A percentile compares a stretch with the other conserved stretches of the same genome.
phyloP scores from a whole-genome alignment of 2,888 invertebrate genomes.

The Amiota mariae region DNA sequence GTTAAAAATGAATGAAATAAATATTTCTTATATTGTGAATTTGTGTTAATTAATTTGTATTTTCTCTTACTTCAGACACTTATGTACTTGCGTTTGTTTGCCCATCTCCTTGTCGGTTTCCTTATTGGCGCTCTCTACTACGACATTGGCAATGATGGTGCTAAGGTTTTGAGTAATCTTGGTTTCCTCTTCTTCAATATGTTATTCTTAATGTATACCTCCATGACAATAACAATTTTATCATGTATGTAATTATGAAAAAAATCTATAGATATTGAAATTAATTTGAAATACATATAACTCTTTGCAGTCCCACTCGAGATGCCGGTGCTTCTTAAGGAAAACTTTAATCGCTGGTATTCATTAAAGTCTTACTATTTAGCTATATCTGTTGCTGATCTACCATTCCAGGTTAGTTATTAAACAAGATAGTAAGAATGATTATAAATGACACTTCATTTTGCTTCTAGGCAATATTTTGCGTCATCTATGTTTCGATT shows the following conservation, averaged over 20 bases:
- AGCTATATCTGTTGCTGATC: constrained; percentile 95
- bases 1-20: constrained; percentile 51
- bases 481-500: constrained; percentile 91
- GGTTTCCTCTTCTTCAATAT: constrained; percentile 98
- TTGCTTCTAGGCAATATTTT: constrained; percentile 88
- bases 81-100: constrained; percentile 94
- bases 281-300: background rate
- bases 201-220: constrained; percentile 98
- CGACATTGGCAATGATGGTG: constrained; percentile 96
- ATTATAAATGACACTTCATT: constrained; percentile 23
- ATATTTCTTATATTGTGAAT: background rate
- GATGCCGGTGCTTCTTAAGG: constrained; percentile 94
- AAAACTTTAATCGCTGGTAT: constrained; percentile 98
- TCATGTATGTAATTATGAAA: constrained; percentile 84
- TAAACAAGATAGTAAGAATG: background rate
- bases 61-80: constrained; percentile 80
- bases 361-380: constrained; percentile 94
- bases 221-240: constrained; percentile 98
- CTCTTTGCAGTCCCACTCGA: constrained; percentile 88
- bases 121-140: constrained; percentile 96
- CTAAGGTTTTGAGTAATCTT: constrained; percentile 95
- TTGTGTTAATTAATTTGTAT: background rate
- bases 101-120: constrained; percentile 93
- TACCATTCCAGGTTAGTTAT: constrained; percentile 93
- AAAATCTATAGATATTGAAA: background rate